Evolutionary conservation across 2,113 vertebrate species (phyloP).

Genomic region (Carollia perspicillata): DNA sequence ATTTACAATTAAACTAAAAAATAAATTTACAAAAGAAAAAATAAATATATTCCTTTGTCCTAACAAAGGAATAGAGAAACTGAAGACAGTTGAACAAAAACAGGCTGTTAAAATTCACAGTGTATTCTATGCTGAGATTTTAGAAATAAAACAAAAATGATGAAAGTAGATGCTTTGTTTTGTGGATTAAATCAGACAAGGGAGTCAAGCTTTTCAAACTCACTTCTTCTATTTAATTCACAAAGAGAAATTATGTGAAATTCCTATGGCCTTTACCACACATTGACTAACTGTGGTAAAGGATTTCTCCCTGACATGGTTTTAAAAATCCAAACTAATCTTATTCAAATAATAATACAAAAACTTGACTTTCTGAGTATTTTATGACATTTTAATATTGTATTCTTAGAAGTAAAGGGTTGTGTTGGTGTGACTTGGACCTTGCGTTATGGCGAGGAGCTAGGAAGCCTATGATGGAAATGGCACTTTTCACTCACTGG

Average conservation of each 20-base stretch:
- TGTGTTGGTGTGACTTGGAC: neutral
- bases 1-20: slow-evolving; percentile 12
- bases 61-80: slow-evolving; percentile 36
- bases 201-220: neutral
- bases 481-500: neutral
- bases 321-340: neutral
- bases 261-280: neutral
- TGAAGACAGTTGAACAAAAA: slow-evolving; percentile 29
- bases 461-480: neutral
- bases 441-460: neutral
- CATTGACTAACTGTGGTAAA: neutral
- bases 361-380: neutral
- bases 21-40: slow-evolving; percentile 11
- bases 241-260: neutral
- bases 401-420: neutral
- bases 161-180: slow-evolving; percentile 15
- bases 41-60: neutral
- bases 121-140: neutral
- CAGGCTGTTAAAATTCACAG: slow-evolving; percentile 27
- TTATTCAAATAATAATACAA: neutral
- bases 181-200: slow-evolving; percentile 21
- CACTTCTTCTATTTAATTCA: neutral
- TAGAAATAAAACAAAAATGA: neutral
- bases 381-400: neutral
- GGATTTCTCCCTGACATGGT: neutral